A percentile compares a stretch with the other conserved stretches of the same genome.
These are phyloP conservation scores for Bombus soroeensis DNA, from an alignment of 1,140 invertebrate genomes.

Conservation along the genomic window DNA sequence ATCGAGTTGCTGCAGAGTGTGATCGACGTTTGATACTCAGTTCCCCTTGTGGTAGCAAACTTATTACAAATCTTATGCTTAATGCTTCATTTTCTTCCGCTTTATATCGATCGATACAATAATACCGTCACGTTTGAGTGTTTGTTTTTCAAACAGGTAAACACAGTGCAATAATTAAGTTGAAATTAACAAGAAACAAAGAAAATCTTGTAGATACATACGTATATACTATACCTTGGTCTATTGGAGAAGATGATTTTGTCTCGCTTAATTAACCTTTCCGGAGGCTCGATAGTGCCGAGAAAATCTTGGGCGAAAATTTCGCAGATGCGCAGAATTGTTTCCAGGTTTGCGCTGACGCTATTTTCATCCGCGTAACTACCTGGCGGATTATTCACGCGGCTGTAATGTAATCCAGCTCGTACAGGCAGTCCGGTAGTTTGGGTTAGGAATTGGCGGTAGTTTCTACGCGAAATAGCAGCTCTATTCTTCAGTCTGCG, in stretches of 20 bases:
- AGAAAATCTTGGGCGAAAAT: constrained; percentile 51
- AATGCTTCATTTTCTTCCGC: neutral
- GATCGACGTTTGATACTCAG: neutral
- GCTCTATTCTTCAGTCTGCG: constrained; percentile 61
- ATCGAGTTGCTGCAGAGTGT: neutral
- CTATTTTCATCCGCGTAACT: constrained; percentile 59
- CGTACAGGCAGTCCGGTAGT: constrained; percentile 50
- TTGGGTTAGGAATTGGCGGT: constrained; percentile 61
- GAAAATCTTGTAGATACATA: no score
- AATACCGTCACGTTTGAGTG: neutral
- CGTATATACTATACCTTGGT: no score
- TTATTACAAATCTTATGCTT: neutral
- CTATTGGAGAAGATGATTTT: neutral
- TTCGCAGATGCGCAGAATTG: constrained; percentile 56
- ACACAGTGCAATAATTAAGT: no score
- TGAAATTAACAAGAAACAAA: no score
- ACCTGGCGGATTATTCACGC: constrained; percentile 61
- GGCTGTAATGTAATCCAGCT: constrained; percentile 62
- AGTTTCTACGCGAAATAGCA: constrained; percentile 59
- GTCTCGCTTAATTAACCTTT: constrained; percentile 29
- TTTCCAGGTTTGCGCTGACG: constrained; percentile 53
- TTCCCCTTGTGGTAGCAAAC: neutral
- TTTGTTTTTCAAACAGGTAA: neutral
- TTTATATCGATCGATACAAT: neutral
- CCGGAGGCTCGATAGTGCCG: neutral